Evolutionary conservation across 2,888 invertebrate genomes (phyloP), one percentile per base, ranked within the genome.

Genomic region (Mythimna impura): DNA sequence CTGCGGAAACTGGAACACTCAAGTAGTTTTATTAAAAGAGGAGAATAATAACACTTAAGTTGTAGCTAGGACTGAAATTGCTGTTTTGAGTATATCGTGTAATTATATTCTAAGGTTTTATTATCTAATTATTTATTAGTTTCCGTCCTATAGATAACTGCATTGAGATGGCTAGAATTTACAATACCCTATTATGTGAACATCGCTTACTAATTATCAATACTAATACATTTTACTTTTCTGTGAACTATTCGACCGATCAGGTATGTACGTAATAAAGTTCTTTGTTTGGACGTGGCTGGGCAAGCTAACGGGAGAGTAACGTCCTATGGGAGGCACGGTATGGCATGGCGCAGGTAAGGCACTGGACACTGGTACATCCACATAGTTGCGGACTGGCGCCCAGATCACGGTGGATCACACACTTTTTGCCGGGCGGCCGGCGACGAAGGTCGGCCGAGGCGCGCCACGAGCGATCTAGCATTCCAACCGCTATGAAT

Each of bases 401-500:
- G 90, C 85, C 88, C 89, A 90, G 90, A 89, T 88, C 87, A 88
- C 90, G 89, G 86, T 86, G 88, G 88, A 89, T 90, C 90, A 89
- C 91, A 90, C 90, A 91, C 86, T 93, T 93, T 93, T 93, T 93
- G 91, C 87, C 83, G 78, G 69, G 82, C 83, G 83, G 80, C 82
- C 84, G 83, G 76, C 89, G 86, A 84, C 90, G 94, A 94, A 95
- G 94, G 95, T 94, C 94, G 94, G 89, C 91, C 93, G 93, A 91
- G 92, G 91, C 94, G 89, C 93, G 91, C 93, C 94, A 94, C 94
- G 93, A 93, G 93, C 92, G 90, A 91, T 94, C 95, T 96, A 95
- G 94, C 95, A 95, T 95, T 95, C 95, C 95, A 89, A 90, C 91
- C 91, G 91, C 94, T 94, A 96, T 96, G 95, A 96, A 96, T 96